Base-by-base conservation (phyloP, 1,140 invertebrate species). In the Brachionus calyciflorus region DNA sequence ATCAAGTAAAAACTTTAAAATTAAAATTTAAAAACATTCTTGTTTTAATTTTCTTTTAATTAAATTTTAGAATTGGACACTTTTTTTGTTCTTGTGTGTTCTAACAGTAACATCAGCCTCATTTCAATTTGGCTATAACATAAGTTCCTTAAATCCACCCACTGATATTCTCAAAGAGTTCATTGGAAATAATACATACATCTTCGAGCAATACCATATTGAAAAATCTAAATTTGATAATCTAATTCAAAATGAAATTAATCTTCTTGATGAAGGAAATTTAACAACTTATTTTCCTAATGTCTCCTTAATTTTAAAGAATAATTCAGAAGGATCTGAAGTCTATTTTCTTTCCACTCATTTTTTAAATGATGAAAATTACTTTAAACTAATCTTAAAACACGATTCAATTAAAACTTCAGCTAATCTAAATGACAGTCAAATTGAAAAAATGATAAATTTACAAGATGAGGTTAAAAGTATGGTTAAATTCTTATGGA, bases 71-170 rank as follows among this genome's bases (percentile, higher is more conserved):
- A 73, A 73, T 51, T 73, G 69, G 69, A 73, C 69, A 19, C 26
- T 73, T 3, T 73, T 51, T 73, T 55, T 73, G 69, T 21, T 73
- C 17, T 41, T 49, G 21, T 73, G 69, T 51, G 30, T 37, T 12
- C 28, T 73, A n/a, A 73, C 69, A 37, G 69, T 73, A 1, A 41
- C 69, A 7, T 3, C 40, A 10, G 69, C 46, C 9, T 55, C 69
- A 10, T 73, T 73, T 51, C 69, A 73, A 55, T 73, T 73, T 24
- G 69, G 69, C 24, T 73, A 51, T 28, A 73, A 73, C 24, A 73
- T 73, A 46, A 73, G 69, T 17, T 30, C 48, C 2, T 40, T 73
- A 46, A 73, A 73, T 24, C 28, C 69, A 24, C 69, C 69, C 3
- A 73, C 69, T 40, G 1, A 30, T 10, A 41, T 51, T 17, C 26